These are phyloP conservation scores for Teleiodes luculella DNA, from an alignment of 2,888 invertebrate genomes.

Conservation along the genomic window DNA sequence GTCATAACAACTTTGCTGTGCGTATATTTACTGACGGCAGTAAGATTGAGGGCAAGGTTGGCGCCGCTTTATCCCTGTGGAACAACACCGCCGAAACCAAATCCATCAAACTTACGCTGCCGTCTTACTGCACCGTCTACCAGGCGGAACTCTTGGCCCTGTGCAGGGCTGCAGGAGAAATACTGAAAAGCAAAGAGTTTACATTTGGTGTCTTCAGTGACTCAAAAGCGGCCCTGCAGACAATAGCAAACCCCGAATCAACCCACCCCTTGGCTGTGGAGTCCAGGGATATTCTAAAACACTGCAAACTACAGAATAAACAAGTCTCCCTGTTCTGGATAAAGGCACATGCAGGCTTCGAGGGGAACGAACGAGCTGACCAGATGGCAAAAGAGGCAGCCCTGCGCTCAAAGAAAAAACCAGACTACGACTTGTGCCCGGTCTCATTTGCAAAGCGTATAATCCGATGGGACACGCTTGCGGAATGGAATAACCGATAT, in stretches of 20 bases:
- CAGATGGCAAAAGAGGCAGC: conserved; percentile 18
- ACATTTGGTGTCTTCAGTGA: neutral
- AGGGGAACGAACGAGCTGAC: conserved; percentile 7
- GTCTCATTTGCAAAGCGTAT: conserved; percentile 4
- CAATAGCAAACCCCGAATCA: neutral
- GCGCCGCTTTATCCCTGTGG: neutral
- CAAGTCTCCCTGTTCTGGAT: neutral
- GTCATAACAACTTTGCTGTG: too few species aligned
- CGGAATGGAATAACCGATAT: conserved; percentile 11
- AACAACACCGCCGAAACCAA: neutral
- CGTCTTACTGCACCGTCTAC: conserved; percentile 7
- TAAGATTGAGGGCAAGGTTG: neutral
- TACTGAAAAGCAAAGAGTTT: neutral
- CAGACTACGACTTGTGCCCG: conserved; percentile 11
- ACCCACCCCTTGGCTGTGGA: neutral
- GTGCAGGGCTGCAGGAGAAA: neutral
- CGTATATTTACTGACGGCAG: too few species aligned
- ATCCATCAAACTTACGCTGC: conserved; percentile 8
- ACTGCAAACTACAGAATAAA: neutral
- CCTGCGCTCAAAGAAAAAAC: neutral
- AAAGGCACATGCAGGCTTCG: neutral
- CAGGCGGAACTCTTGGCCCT: conserved; percentile 6
- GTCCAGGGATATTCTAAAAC: neutral
- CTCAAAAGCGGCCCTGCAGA: conserved; percentile 1
- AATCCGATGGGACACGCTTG: neutral